phyloP scores from a whole-genome alignment of 2,113 vertebrate genomes.

The Spheniscus mendiculus region DNA sequence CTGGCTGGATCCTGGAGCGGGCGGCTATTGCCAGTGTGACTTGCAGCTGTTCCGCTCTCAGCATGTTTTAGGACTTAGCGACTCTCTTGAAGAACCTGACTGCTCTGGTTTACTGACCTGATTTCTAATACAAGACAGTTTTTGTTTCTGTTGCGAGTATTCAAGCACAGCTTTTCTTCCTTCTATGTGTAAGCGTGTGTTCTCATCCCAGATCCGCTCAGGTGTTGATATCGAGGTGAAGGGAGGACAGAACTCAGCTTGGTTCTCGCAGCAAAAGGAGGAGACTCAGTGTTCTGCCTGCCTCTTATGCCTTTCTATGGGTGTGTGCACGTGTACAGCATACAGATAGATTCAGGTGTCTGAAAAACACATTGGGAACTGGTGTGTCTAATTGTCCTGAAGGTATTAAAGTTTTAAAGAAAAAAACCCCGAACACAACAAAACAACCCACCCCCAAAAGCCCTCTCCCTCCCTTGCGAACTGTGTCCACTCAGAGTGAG shows the following conservation, averaged over 20 bases:
- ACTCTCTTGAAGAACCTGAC: background rate
- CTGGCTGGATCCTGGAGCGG: background rate
- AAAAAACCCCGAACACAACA: too few species aligned
- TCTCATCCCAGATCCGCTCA: background rate
- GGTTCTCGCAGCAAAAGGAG: background rate
- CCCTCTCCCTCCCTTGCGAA: background rate
- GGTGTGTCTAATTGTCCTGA: background rate
- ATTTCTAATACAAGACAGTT: fast-evolving
- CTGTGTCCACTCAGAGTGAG: fast-evolving
- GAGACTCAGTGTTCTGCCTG: fast-evolving
- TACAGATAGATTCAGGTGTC: fast-evolving
- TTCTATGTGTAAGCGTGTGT: fast-evolving
- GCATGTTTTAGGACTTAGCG: fast-evolving
- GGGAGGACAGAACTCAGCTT: too few species aligned
- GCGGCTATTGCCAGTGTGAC: fast-evolving
- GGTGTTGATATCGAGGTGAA: fast-evolving
- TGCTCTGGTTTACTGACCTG: background rate
- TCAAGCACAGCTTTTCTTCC: background rate
- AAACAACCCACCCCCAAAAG: too few species aligned
- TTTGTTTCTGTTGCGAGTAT: too few species aligned
- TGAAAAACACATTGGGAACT: fast-evolving
- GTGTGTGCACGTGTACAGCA: fast-evolving
- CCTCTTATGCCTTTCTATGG: fast-evolving
- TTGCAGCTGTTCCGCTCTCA: too few species aligned
- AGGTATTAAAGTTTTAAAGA: background rate